Conservation (phyloP, 2,113 vertebrate genomes). For the Chinchilla lanigera region DNA sequence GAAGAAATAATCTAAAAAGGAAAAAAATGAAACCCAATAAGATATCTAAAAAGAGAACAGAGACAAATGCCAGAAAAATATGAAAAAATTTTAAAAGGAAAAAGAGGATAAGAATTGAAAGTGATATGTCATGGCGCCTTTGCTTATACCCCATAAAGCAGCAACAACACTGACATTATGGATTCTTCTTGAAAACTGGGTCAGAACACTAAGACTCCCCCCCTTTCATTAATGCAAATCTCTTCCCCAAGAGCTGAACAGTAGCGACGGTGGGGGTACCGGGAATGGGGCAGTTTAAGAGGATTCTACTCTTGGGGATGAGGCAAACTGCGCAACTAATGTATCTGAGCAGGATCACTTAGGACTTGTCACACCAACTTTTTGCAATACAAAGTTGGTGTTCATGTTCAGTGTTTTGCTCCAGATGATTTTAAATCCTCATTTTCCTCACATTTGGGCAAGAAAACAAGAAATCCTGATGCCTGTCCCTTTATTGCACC, state of each 20-base stretch:
- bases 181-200: not conserved
- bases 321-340: not conserved
- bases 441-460: not conserved
- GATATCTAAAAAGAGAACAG: not conserved
- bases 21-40: not conserved
- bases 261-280: too few species aligned
- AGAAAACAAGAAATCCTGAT: not conserved
- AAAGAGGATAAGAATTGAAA: not conserved
- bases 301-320: not conserved
- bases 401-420: not conserved
- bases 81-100: not conserved
- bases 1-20: not conserved
- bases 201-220: not conserved
- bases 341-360: too few species aligned
- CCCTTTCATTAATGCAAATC: not conserved
- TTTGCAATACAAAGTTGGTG: not conserved
- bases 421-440: not conserved
- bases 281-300: not conserved
- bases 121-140: not conserved
- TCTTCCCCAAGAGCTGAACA: not conserved
- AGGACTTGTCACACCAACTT: not conserved
- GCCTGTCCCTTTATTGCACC: too few species aligned
- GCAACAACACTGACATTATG: not conserved
- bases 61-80: not conserved
- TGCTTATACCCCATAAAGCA: not conserved